Percentiles rank a stretch among this genome's conserved stretches.
phyloP scores from a whole-genome alignment of 2,797 vertebrate genomes.

The Acrossocheilus wenchowensis region DNA sequence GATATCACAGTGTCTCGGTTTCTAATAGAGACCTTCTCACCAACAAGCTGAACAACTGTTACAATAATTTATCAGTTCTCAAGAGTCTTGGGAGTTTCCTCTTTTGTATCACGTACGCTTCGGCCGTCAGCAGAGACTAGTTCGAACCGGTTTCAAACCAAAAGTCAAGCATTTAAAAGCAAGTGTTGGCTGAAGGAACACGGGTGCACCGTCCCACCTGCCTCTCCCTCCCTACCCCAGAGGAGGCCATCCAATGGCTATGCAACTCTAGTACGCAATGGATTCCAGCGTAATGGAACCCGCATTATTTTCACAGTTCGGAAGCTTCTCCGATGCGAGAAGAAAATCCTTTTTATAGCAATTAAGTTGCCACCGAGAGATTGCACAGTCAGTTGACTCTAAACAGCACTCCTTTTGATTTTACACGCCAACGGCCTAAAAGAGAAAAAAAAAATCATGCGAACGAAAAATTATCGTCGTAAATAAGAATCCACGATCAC shows the following conservation, averaged over 20 bases:
- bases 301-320: slow-evolving; percentile 67
- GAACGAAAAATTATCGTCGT: background rate
- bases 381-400: slow-evolving; percentile 94
- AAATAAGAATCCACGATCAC: slow-evolving; percentile 29
- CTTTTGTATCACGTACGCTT: slow-evolving; percentile 8
- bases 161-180: slow-evolving; percentile 60
- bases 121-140: slow-evolving; percentile 35
- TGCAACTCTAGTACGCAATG: slow-evolving; percentile 88
- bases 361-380: slow-evolving; percentile 96
- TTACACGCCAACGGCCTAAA: slow-evolving; percentile 75
- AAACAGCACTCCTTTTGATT: slow-evolving; percentile 91
- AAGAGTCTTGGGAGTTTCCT: slow-evolving; percentile 61
- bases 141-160: slow-evolving; percentile 49
- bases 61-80: slow-evolving; percentile 83
- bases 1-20: slow-evolving; percentile 84
- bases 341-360: slow-evolving; percentile 81
- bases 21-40: slow-evolving; percentile 78
- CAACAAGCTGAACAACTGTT: slow-evolving; percentile 80
- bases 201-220: slow-evolving; percentile 24
- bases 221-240: slow-evolving; percentile 72
- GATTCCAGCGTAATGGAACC: slow-evolving; percentile 85
- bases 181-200: slow-evolving; percentile 48
- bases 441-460: slow-evolving; percentile 17
- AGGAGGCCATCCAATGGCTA: slow-evolving; percentile 88
- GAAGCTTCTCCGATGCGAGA: slow-evolving; percentile 72